phyloP scores from a whole-genome alignment of 1,140 invertebrate genomes.

The Drosophila simulans region DNA sequence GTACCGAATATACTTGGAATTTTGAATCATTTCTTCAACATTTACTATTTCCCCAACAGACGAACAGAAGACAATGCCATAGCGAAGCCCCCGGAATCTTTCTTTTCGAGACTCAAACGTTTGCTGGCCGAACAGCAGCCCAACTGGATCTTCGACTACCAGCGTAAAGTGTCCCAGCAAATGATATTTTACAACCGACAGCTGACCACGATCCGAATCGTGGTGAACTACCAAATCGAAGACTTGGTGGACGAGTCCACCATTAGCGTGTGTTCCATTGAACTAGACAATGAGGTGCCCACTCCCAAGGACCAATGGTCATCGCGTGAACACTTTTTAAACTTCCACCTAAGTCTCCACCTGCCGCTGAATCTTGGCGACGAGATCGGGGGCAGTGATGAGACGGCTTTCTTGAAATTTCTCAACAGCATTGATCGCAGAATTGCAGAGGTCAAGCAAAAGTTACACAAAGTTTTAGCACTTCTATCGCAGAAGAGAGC shows the following conservation, averaged over 20 bases:
- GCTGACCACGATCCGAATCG: slow-evolving; percentile 43
- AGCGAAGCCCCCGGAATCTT: slow-evolving; percentile 2
- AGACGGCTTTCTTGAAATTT: slow-evolving; percentile 27
- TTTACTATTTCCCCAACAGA: neutral
- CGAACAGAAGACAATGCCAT: neutral
- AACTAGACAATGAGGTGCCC: neutral
- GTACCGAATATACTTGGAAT: neutral
- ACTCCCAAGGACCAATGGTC: slow-evolving; percentile 10
- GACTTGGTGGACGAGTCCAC: slow-evolving; percentile 32
- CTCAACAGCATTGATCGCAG: slow-evolving; percentile 36
- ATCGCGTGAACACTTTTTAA: slow-evolving; percentile 31
- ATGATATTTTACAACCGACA: slow-evolving; percentile 47
- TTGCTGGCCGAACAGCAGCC: slow-evolving; percentile 23
- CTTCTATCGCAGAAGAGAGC: slow-evolving; percentile 11
- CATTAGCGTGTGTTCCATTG: slow-evolving; percentile 37
- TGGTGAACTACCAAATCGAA: slow-evolving; percentile 34
- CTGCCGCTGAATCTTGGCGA: slow-evolving; percentile 45
- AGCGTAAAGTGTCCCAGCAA: slow-evolving; percentile 34
- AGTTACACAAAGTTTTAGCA: slow-evolving; percentile 18
- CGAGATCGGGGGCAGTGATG: slow-evolving; percentile 40
- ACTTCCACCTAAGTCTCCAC: slow-evolving; percentile 62
- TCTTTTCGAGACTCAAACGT: slow-evolving; percentile 12
- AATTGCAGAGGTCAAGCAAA: slow-evolving; percentile 19
- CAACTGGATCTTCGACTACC: slow-evolving; percentile 59
- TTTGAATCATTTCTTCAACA: neutral